Conservation (phyloP, 2,888 invertebrate genomes). For the Archips crataeganus region DNA sequence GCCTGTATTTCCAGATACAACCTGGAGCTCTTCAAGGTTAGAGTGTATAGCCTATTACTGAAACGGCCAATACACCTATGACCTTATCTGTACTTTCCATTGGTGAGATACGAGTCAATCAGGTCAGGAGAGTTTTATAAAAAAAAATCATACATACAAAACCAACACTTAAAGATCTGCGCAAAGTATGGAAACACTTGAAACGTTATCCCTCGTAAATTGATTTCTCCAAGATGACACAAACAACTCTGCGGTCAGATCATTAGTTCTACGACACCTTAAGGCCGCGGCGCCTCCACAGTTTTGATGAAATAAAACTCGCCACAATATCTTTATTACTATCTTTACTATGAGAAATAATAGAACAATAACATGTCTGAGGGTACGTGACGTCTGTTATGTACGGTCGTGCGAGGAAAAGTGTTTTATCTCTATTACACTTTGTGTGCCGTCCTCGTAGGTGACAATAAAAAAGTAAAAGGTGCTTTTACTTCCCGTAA, state of each 20-base stretch:
- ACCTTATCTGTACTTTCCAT: too few relatives aligned
- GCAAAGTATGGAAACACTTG: neutral
- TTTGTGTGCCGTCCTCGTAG: conserved; percentile 32
- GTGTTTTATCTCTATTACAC: conserved; percentile 36
- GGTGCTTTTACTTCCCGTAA: conserved; percentile 34
- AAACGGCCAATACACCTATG: too few relatives aligned
- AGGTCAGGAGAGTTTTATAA: too few relatives aligned
- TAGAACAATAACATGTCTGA: conserved; percentile 19
- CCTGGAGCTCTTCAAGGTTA: too few relatives aligned
- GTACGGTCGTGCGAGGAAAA: conserved; percentile 31
- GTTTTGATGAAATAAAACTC: conserved; percentile 10
- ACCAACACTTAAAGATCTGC: neutral
- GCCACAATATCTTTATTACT: conserved; percentile 21
- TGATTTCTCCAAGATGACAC: neutral
- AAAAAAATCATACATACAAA: neutral
- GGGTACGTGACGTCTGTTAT: conserved; percentile 32
- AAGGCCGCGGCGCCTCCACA: neutral
- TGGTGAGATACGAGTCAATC: too few relatives aligned
- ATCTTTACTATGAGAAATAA: conserved; percentile 24
- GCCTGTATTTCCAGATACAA: too few relatives aligned
- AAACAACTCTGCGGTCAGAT: neutral
- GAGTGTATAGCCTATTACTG: too few relatives aligned
- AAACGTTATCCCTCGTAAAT: neutral
- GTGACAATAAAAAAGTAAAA: conserved; percentile 41
- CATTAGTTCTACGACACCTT: conserved; percentile 4